Evolutionary conservation across 2,113 vertebrate species (phyloP).

Genomic region (Etheostoma spectabile): DNA sequence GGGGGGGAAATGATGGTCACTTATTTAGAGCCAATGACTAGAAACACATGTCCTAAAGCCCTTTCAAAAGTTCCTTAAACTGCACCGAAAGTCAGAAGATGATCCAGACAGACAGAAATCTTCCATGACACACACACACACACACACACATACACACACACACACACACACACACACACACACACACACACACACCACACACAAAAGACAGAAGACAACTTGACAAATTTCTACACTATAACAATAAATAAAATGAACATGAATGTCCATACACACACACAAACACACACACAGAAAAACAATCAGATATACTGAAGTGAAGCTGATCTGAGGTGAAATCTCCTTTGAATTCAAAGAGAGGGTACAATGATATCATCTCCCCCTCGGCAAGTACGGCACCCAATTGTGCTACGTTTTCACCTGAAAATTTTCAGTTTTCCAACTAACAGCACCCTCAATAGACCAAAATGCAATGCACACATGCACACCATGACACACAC

Average conservation of each 20-base stretch:
- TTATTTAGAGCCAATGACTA: background rate
- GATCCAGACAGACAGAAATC: background rate
- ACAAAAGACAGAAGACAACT: no score
- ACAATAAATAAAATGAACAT: no score
- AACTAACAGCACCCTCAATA: background rate
- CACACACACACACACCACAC: no score
- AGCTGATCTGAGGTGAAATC: slow-evolving; percentile 12
- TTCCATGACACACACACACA: no score
- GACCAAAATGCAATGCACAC: slow-evolving; percentile 3
- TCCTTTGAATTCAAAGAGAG: slow-evolving; percentile 3
- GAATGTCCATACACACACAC: background rate
- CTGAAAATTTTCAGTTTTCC: background rate
- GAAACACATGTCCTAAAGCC: background rate
- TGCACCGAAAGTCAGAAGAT: background rate
- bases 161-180: background rate
- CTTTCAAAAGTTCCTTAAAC: background rate
- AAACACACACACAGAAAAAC: no score
- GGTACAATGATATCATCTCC: background rate
- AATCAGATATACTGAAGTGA: background rate
- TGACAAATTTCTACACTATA: no score
- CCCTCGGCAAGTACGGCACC: background rate
- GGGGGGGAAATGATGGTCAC: background rate
- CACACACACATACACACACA: background rate
- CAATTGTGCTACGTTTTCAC: background rate
- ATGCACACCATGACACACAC: background rate